Evolutionary conservation across 1,140 invertebrate species (phyloP), one percentile per base, ranked within the genome.

Genomic region (Stenopsyche tienmushanensis): DNA sequence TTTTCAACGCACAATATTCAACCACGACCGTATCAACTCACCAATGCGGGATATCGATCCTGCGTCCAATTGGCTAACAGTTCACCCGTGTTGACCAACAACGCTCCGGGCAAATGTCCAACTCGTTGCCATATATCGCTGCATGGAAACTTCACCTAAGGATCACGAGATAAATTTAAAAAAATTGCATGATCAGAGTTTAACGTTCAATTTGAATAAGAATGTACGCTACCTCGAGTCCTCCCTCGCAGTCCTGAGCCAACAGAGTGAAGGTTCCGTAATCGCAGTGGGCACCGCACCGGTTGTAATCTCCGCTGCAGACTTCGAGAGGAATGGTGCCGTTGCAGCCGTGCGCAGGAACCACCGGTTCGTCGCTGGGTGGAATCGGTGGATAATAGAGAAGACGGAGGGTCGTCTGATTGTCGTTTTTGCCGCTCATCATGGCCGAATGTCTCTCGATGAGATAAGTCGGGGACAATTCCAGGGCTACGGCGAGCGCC

Each of bases 71-170:
- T 81, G 45, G 88, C 86, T 29, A 94, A 74, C 49, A 92, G 81
- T 72, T 93, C 89, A 18, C 90, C 92, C 20, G 88, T 85, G 72
- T 91, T 91, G 24, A 93, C 82, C 15, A 93, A 77, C 67, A 93
- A 87, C 8, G 90, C 87, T 25, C 88, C 89, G 0, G 89, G 88
- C 24, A 93, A 80, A 72, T 92, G 89, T 0, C 88, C 87, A 0
- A 91, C 90, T 23, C 85, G 81, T 67, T 86, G 80, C 88, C 90
- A 94, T 66, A 86, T 84, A 20, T 86, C 84, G 62, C 86, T 84
- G 49, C 80, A 80, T 8, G 83, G 83, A 53, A 84, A 75, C 72
- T 87, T 85, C 18, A 88, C 83, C 77, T 89, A 83, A 3, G n/a
- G n/a, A n/a, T n/a, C n/a, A n/a, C n/a, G n/a, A n/a, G n/a, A n/a